Percentiles rank a stretch among this genome's conserved stretches.
Conservation (phyloP, 2,113 vertebrate genomes). For the Sinocyclocheilus grahami region DNA sequence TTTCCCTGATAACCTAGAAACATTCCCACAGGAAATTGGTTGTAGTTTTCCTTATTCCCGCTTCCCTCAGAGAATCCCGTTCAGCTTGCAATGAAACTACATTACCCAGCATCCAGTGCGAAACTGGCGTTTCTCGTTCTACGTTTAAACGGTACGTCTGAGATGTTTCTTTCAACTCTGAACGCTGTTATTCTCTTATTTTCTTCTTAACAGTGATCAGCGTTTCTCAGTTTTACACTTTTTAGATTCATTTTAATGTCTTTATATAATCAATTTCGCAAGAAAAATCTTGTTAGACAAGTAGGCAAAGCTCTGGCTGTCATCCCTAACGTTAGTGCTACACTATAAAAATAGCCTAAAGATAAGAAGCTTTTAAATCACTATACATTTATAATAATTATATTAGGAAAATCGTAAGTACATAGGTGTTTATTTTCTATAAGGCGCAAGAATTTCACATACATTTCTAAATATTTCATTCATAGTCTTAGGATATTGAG, state of each 20-base stretch:
- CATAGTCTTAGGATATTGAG: not conserved
- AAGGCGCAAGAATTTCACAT: no score
- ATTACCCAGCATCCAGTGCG: conserved; percentile 54
- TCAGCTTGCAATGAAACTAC: not conserved
- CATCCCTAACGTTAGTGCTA: not conserved
- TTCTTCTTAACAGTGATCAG: not conserved
- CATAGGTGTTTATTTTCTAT: not conserved
- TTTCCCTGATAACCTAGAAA: conserved; percentile 11
- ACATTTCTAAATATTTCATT: not conserved
- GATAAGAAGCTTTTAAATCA: not conserved
- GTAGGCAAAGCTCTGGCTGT: not conserved
- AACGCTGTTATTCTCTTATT: not conserved
- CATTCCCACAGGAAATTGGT: not conserved
- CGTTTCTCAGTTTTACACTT: not conserved
- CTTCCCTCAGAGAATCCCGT: not conserved
- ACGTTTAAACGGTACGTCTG: conserved; percentile 51
- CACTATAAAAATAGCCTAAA: not conserved
- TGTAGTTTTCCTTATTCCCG: conserved; percentile 49
- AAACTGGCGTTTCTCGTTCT: conserved; percentile 20
- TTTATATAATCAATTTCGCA: not conserved
- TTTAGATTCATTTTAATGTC: not conserved
- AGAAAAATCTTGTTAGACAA: not conserved
- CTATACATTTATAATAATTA: not conserved
- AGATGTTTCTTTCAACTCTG: conserved; percentile 38
- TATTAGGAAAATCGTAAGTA: not conserved